Base-by-base conservation (phyloP, 2,797 vertebrate species). In the Babyrousa celebensis region DNA sequence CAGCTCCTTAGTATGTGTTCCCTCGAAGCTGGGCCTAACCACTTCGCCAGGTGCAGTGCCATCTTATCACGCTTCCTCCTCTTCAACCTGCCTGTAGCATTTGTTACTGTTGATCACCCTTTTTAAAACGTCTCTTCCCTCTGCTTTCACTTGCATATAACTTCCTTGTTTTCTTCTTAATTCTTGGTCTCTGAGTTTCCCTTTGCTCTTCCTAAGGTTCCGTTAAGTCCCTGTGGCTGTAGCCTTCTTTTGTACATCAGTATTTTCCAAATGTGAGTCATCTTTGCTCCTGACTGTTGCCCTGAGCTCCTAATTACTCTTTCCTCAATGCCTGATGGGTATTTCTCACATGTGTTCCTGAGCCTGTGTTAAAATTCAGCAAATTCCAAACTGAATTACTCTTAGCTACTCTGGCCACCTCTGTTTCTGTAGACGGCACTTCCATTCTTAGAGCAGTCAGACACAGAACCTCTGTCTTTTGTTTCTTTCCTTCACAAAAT, bases 51-150 rank as follows among this genome's bases (percentile, higher is more conserved):
- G 29, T 36, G 1, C 9, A 32, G 36, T 63, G 67, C 3, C 43
- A 16, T 54, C 40, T 68, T 83, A 20, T 75, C 48, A 43, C 4
- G 27, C 23, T n/a, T 62, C n/a, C 5, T 10, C 25, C 58, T 94
- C 18, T 36, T 71, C n/a, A n/a, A 16, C 36, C 40, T 77, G 12
- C 62, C 52, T 52, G 1, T 17, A 48, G 9, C 63, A 20, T 68
- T 58, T 71, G 48, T 96, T 56, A 27, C n/a, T 83, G 15, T 77
- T 80, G 20, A 52, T 63, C 16, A 60, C 36, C 74, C 54, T 72
- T 32, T 36, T 93, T 85, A 14, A 68, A 67, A 29, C 83, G 18
- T 72, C 62, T 93, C 27, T 83, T 82, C 56, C 23, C 62, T 89
- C 88, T 48, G 65, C 23, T 82, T 48, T 48, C 12, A 6, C 62